Evolutionary conservation across 2,888 invertebrate species (phyloP).

Genomic region (Punctoribates punctum): DNA sequence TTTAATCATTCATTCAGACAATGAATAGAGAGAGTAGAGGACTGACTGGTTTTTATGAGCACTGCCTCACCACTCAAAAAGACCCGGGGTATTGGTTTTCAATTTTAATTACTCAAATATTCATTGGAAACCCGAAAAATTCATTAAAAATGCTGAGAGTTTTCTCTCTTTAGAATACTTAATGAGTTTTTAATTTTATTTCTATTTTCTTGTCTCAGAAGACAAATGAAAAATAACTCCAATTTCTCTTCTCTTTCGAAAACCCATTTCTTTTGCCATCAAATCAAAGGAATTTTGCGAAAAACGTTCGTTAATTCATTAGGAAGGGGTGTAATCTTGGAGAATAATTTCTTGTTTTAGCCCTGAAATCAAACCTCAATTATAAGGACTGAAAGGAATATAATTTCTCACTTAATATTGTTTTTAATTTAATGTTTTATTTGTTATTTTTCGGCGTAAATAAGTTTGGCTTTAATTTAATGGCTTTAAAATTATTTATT

Average conservation of each 20-base stretch:
- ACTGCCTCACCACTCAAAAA: not conserved
- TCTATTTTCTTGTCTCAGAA: not conserved
- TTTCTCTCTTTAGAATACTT: not conserved
- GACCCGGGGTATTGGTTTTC: not conserved
- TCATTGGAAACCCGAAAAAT: not conserved
- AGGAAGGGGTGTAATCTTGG: too few species aligned
- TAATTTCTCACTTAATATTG: too few species aligned
- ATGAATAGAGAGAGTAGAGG: not conserved
- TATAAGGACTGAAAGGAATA: too few species aligned
- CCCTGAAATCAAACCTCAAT: too few species aligned
- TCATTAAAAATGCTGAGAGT: not conserved
- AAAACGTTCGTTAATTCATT: too few species aligned
- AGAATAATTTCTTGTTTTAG: too few species aligned
- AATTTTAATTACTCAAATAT: not conserved
- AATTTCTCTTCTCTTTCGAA: not conserved
- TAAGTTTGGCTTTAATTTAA: too few species aligned
- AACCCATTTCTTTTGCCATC: not conserved
- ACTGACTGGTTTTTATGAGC: not conserved
- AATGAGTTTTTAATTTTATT: slow-evolving; percentile 1
- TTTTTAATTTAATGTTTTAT: too few species aligned
- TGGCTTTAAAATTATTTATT: too few species aligned
- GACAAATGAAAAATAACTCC: too few species aligned
- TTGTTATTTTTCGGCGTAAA: too few species aligned
- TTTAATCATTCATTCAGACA: slow-evolving; percentile 2
- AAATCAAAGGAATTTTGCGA: too few species aligned